phyloP scores from a whole-genome alignment of 1,140 invertebrate genomes.

The Drosophila guanche region DNA sequence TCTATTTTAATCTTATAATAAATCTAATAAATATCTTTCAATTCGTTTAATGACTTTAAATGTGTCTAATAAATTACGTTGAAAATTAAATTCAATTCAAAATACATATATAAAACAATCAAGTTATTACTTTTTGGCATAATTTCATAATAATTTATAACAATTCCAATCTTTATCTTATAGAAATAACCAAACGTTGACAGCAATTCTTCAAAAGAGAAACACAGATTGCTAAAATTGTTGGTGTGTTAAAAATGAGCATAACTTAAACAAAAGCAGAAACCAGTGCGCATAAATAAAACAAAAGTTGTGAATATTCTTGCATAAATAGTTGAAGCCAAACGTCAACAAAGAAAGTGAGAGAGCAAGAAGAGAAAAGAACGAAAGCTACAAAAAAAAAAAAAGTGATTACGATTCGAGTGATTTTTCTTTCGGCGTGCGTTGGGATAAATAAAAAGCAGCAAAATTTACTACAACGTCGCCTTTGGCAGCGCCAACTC shows the following conservation, averaged over 20 bases:
- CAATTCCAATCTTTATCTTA: conserved; percentile 9
- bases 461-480: conserved; percentile 74
- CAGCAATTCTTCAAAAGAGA: conserved; percentile 14
- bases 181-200: conserved; percentile 34
- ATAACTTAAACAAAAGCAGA: conserved; percentile 37
- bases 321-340: conserved; percentile 14
- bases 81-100: background rate
- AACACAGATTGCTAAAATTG: background rate
- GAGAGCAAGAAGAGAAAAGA: conserved; percentile 10
- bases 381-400: conserved; percentile 27
- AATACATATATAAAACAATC: no score
- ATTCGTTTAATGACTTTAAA: no score
- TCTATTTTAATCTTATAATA: no score
- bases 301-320: conserved; percentile 12
- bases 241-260: conserved; percentile 45
- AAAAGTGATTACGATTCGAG: conserved; percentile 21
- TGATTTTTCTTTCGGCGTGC: conserved; percentile 40
- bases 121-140: background rate
- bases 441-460: conserved; percentile 56
- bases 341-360: conserved; percentile 21
- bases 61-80: no score
- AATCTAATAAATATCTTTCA: background rate
- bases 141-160: background rate
- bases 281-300: conserved; percentile 29
- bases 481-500: conserved; percentile 45